Conservation (phyloP, 2,113 vertebrate species). For the Progne subis region DNA sequence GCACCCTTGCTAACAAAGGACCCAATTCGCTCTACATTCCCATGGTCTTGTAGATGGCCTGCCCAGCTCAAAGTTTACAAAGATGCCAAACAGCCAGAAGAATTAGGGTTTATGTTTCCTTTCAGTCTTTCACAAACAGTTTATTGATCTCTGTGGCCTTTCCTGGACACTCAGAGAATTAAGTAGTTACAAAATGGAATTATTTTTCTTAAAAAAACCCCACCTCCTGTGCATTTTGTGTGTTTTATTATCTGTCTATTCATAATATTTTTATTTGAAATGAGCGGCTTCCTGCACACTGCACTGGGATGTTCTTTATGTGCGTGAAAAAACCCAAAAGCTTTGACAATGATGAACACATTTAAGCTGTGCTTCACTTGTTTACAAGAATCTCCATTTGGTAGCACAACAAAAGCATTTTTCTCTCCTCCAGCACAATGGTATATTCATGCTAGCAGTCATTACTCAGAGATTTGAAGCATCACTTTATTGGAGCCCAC, state of each 20-base stretch:
- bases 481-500: slow-evolving; percentile 68
- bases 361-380: slow-evolving; percentile 72
- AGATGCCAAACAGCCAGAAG: slow-evolving; percentile 79
- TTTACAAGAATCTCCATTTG: slow-evolving; percentile 74
- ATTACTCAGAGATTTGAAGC: slow-evolving; percentile 74
- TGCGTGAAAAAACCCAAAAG: not conserved
- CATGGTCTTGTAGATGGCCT: slow-evolving; percentile 76
- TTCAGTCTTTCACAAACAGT: slow-evolving; percentile 78
- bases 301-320: slow-evolving; percentile 13
- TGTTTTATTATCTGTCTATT: slow-evolving; percentile 55
- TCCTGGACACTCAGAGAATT: no score
- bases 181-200: no score
- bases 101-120: slow-evolving; percentile 80
- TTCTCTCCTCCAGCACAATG: slow-evolving; percentile 63
- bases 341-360: slow-evolving; percentile 70
- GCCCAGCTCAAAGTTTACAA: slow-evolving; percentile 72
- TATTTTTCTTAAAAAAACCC: no score
- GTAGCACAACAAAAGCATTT: slow-evolving; percentile 77
- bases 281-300: not conserved
- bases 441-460: slow-evolving; percentile 72
- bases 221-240: not conserved
- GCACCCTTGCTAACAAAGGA: slow-evolving; percentile 71
- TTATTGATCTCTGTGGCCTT: no score
- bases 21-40: slow-evolving; percentile 73
- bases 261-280: slow-evolving; percentile 68